Evolutionary conservation across 2,113 vertebrate genomes (phyloP).

Genomic region (Macquaria ambigua): DNA sequence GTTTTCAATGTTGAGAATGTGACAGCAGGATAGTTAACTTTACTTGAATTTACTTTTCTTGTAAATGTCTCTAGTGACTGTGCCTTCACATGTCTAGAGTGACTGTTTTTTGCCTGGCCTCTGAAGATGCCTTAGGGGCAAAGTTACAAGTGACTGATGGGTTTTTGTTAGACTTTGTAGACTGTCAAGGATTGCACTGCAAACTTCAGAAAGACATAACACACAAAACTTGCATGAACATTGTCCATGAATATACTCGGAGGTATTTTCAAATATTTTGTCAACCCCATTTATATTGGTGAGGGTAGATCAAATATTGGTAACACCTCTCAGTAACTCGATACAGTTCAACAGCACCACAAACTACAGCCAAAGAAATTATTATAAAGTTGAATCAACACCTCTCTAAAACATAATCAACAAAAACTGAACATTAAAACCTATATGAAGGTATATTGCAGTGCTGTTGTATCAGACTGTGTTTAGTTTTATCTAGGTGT

Average conservation of each 20-base stretch:
- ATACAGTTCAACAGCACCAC: not conserved
- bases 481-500: not conserved
- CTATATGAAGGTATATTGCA: not conserved
- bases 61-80: not conserved
- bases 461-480: not conserved
- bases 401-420: not conserved
- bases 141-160: slow-evolving; percentile 12
- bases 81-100: not conserved
- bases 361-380: not conserved
- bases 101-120: slow-evolving; percentile 7
- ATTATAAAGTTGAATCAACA: not conserved
- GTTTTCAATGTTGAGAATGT: not conserved
- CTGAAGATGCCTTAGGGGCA: not conserved
- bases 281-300: not conserved
- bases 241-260: not conserved
- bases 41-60: not conserved
- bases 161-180: not conserved
- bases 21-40: not conserved
- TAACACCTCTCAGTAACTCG: not conserved
- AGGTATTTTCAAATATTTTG: not conserved
- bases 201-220: not conserved
- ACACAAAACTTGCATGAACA: not conserved
- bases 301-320: not conserved
- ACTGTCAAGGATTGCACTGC: not conserved
- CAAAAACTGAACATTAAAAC: not conserved